These are phyloP conservation scores for Polyommatus icarus DNA, from an alignment of 2,888 invertebrate genomes.

Conservation along the genomic window DNA sequence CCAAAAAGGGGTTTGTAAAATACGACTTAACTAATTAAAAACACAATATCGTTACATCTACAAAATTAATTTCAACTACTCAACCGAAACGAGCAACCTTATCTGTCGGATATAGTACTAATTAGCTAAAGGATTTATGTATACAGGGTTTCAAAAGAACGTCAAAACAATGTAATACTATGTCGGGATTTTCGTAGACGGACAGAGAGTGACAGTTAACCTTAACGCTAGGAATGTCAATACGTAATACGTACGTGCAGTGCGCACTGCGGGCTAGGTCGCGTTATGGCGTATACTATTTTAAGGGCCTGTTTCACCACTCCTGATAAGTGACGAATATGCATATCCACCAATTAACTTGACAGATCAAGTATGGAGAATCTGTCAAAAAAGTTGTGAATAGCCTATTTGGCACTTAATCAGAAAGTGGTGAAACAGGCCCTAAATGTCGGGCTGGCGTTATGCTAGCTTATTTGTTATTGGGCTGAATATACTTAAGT, in stretches of 20 bases:
- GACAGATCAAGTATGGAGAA: no score
- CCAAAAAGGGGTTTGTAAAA: background rate
- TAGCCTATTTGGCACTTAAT: no score
- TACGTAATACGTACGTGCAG: slow-evolving; percentile 34
- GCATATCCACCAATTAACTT: no score
- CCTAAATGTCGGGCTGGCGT: no score
- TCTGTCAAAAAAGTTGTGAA: no score
- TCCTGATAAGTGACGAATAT: no score
- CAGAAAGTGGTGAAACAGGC: no score
- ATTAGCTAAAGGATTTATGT: slow-evolving; percentile 74
- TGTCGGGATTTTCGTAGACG: slow-evolving; percentile 53
- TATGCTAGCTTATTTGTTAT: no score
- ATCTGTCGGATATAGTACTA: slow-evolving; percentile 64
- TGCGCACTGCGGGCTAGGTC: slow-evolving; percentile 18
- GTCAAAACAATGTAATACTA: slow-evolving; percentile 46
- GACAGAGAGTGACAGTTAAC: slow-evolving; percentile 53
- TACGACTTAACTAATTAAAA: background rate
- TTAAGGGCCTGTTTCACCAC: no score
- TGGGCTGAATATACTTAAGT: no score
- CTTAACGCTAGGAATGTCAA: slow-evolving; percentile 52
- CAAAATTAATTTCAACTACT: background rate
- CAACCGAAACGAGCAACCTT: slow-evolving; percentile 37
- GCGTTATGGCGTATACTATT: background rate
- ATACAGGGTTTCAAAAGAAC: slow-evolving; percentile 66
- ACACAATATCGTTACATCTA: background rate